Evolutionary conservation across 2,888 invertebrate genomes (phyloP).

Genomic region (Drosophila crucigera): DNA sequence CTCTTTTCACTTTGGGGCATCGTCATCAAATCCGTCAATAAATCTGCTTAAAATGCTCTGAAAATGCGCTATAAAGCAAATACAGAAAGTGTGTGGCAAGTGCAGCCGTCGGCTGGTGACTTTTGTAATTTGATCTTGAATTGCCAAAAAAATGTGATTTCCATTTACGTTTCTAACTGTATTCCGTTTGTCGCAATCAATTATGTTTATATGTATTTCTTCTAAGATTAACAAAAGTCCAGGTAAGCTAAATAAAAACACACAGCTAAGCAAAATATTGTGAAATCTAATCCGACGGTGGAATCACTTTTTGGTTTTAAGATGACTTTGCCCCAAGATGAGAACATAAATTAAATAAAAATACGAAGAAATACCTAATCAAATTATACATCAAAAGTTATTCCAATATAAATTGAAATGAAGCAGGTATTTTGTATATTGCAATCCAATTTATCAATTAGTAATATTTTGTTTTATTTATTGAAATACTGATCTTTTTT

Average conservation of each 20-base stretch:
- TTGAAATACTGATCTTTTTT: not conserved
- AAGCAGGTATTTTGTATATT: not conserved
- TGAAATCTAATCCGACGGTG: slow-evolving; percentile 1
- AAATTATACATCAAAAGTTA: not conserved
- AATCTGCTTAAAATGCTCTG: slow-evolving; percentile 42
- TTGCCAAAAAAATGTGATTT: slow-evolving; percentile 23
- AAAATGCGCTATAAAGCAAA: slow-evolving; percentile 27
- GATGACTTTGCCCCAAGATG: not conserved
- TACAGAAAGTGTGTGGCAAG: slow-evolving; percentile 32
- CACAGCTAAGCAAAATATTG: not conserved
- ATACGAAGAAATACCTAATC: not conserved
- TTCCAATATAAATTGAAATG: not conserved
- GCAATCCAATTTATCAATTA: not conserved
- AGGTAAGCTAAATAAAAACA: not conserved
- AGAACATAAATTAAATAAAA: not conserved
- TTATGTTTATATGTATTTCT: not conserved
- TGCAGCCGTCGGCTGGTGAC: slow-evolving; percentile 48
- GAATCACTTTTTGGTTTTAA: not conserved
- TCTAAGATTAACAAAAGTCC: not conserved
- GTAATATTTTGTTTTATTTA: not conserved
- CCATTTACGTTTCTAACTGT: not conserved
- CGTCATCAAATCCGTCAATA: slow-evolving; percentile 56
- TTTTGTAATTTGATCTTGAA: slow-evolving; percentile 65
- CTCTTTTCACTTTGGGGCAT: slow-evolving; percentile 21
- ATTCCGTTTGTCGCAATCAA: not conserved